These are phyloP conservation scores for Clamator glandarius DNA, from an alignment of 2,797 vertebrate genomes.

Conservation along the genomic window DNA sequence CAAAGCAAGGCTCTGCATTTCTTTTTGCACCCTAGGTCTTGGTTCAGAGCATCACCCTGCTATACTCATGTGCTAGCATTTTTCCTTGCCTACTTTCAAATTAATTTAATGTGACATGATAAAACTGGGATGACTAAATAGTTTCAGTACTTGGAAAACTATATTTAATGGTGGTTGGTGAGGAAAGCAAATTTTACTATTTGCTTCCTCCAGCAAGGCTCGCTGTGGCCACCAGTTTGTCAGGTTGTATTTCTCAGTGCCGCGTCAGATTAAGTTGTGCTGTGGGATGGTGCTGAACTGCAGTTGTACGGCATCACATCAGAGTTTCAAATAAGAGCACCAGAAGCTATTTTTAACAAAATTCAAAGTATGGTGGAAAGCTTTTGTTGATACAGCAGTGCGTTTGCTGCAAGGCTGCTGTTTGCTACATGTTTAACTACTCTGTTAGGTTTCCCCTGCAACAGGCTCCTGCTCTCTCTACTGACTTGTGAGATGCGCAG, in stretches of 20 bases:
- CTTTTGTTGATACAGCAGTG: not conserved
- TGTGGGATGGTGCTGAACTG: not conserved
- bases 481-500: fast-evolving
- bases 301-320: not conserved
- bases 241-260: constrained; percentile 4
- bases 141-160: not conserved
- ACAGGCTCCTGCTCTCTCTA: not conserved
- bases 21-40: not conserved
- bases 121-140: not conserved
- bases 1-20: not conserved
- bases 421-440: not conserved
- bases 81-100: not conserved
- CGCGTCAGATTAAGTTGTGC: not conserved
- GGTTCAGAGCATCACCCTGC: not conserved
- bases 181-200: not conserved
- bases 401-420: not conserved
- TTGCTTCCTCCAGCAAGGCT: not conserved
- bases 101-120: not conserved
- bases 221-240: not conserved
- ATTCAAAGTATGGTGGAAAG: not conserved
- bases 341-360: not conserved
- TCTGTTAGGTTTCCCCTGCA: not conserved
- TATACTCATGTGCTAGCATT: not conserved
- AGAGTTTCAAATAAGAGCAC: not conserved
- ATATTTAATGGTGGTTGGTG: not conserved